These are phyloP conservation scores for Vulpes vulpes DNA, from an alignment of 2,113 vertebrate genomes.

Conservation along the genomic window DNA sequence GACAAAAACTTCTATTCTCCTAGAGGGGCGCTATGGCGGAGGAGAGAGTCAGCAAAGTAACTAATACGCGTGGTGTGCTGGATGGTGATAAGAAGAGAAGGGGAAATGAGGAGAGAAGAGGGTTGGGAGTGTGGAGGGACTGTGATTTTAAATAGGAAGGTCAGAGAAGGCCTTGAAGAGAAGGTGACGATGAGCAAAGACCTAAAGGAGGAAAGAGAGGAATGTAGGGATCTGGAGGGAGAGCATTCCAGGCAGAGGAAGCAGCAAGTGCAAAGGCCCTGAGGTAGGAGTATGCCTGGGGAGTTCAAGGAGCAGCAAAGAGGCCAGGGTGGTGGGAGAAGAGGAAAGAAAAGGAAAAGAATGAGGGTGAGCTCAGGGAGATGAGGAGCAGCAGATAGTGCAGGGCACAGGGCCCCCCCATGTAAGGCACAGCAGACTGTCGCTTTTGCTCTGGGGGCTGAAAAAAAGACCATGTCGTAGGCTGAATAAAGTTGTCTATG, in stretches of 20 bases:
- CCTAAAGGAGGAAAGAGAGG: not conserved
- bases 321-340: not conserved
- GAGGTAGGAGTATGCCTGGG: not conserved
- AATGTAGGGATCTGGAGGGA: not conserved
- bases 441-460: not conserved
- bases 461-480: not conserved
- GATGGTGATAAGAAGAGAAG: not conserved
- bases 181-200: not conserved
- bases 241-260: not conserved
- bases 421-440: not conserved
- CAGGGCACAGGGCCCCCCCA: not conserved
- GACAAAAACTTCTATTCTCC: not conserved
- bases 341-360: not conserved
- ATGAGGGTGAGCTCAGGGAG: not conserved
- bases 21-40: not conserved
- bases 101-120: not conserved
- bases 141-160: not conserved
- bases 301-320: not conserved
- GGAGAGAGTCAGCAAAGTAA: not conserved
- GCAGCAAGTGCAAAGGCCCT: not conserved
- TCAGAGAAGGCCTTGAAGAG: not conserved
- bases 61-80: rapidly evolving
- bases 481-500: not conserved
- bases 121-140: rapidly evolving
- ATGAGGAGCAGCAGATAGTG: not conserved